A percentile compares a stretch with the other conserved stretches of the same genome.
Conservation (phyloP, 2,797 vertebrate genomes). For the Monodelphis domestica region DNA sequence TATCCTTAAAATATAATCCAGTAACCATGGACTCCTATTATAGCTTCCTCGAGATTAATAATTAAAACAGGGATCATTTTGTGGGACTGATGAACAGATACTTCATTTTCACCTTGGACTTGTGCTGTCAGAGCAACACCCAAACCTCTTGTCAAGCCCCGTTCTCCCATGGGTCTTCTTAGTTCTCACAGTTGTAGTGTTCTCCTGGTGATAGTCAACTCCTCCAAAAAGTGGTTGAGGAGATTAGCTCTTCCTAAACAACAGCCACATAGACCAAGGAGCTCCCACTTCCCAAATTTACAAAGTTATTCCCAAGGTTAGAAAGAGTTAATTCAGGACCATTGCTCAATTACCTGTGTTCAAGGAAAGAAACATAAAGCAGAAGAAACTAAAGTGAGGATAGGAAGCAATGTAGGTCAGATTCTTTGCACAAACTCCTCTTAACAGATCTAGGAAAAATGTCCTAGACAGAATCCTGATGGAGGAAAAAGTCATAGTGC, state of each 20-base stretch:
- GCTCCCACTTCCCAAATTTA: neutral
- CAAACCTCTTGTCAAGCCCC: neutral
- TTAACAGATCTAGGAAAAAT: neutral
- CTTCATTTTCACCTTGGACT: neutral
- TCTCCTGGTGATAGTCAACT: neutral
- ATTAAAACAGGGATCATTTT: neutral
- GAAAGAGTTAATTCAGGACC: neutral
- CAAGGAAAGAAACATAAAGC: neutral
- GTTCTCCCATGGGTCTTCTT: neutral
- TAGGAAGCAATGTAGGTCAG: neutral
- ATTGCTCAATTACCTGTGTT: neutral
- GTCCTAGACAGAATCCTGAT: neutral
- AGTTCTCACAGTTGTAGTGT: neutral
- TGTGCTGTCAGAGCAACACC: neutral
- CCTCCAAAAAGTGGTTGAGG: neutral
- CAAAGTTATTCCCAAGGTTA: neutral
- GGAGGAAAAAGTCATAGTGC: neutral
- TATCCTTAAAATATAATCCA: neutral
- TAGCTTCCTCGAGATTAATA: neutral
- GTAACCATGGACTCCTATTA: neutral
- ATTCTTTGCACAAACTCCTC: neutral
- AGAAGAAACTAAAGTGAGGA: neutral
- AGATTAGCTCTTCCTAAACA: neutral
- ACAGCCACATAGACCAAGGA: neutral
- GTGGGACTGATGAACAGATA: neutral